Percentiles rank a stretch among this genome's conserved stretches.
These are phyloP conservation scores for Bungarus multicinctus DNA, from an alignment of 2,113 vertebrate species.

Conservation along the genomic window DNA sequence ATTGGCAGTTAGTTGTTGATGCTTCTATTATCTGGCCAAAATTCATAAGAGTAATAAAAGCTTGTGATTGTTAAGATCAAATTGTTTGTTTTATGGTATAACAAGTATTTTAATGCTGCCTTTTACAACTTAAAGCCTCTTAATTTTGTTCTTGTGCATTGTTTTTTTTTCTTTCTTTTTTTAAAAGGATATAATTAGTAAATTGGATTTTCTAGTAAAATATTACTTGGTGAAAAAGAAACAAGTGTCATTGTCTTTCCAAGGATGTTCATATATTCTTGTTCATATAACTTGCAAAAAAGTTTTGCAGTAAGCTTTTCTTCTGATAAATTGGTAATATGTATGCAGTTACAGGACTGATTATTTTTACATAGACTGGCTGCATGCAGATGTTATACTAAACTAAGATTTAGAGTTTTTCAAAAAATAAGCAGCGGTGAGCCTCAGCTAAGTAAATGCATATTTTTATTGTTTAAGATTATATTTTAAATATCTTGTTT, in stretches of 20 bases:
- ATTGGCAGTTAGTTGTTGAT: conserved; percentile 67
- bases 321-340: neutral
- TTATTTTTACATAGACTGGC: neutral
- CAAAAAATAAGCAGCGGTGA: neutral
- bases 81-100: conserved; percentile 64
- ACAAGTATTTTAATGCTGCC: conserved; percentile 63
- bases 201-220: conserved; percentile 67
- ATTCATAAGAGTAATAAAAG: conserved; percentile 68
- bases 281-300: conserved; percentile 58
- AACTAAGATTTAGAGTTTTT: neutral
- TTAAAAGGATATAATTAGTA: conserved; percentile 70
- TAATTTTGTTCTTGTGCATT: conserved; percentile 54
- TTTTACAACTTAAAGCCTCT: conserved; percentile 64
- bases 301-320: neutral
- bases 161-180: conserved; percentile 8
- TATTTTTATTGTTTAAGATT: neutral
- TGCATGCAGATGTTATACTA: neutral
- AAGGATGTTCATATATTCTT: conserved; percentile 37
- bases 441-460: neutral
- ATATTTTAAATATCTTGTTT: neutral
- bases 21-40: conserved; percentile 68
- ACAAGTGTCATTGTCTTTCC: conserved; percentile 55
- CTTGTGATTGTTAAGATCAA: conserved; percentile 67
- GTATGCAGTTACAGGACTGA: neutral
- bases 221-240: conserved; percentile 65